A percentile compares a stretch with the other conserved stretches of the same genome.
Evolutionary conservation across 1,140 invertebrate genomes (phyloP).

Genomic region (Triops longicaudatus): DNA sequence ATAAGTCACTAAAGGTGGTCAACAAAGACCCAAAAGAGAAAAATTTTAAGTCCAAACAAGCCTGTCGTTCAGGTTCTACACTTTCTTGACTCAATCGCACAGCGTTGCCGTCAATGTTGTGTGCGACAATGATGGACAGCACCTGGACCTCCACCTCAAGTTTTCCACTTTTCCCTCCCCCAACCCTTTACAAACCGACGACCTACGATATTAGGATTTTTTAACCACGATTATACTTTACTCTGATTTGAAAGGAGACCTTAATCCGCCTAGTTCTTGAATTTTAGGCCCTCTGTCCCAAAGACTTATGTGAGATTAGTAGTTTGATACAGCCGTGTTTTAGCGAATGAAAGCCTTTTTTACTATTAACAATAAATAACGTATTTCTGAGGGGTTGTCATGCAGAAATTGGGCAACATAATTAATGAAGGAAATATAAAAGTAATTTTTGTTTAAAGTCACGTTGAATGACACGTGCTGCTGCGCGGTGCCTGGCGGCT

Average conservation of each 20-base stretch:
- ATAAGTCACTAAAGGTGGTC: background rate
- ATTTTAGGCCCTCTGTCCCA: too few relatives aligned
- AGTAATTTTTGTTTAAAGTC: background rate
- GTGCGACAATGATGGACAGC: background rate
- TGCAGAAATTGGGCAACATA: too few relatives aligned
- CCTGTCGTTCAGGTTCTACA: background rate
- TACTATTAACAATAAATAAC: too few relatives aligned
- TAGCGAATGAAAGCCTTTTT: too few relatives aligned
- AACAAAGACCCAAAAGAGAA: background rate
- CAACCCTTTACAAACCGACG: background rate
- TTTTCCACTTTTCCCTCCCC: background rate
- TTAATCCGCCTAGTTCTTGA: too few relatives aligned
- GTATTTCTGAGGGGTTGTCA: too few relatives aligned
- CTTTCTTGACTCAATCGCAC: background rate
- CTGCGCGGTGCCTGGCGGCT: background rate
- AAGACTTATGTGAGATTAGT: too few relatives aligned
- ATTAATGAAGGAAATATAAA: too few relatives aligned
- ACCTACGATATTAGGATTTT: background rate
- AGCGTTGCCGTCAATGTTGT: slow-evolving; percentile 5
- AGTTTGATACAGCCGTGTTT: too few relatives aligned
- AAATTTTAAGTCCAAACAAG: background rate
- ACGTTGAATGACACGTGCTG: background rate
- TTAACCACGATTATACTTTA: background rate
- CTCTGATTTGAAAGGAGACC: too few relatives aligned
- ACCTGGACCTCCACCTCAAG: background rate